phyloP scores from a whole-genome alignment of 2,888 invertebrate species.

The Drosophila stalkeri region DNA sequence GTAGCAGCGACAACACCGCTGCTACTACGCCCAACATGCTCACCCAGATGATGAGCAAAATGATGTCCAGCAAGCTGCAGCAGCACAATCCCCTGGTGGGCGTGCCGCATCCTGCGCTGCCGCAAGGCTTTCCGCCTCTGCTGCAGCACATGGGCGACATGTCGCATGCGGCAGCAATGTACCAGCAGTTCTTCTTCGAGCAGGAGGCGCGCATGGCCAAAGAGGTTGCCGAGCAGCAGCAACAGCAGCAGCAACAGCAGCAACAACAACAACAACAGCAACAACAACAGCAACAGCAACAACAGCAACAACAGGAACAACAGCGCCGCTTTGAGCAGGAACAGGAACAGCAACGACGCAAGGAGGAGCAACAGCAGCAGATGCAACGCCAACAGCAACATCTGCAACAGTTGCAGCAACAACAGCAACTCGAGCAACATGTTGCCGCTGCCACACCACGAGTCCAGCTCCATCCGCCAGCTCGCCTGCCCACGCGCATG shows the following conservation, averaged over 20 bases:
- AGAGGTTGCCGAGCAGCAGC: slow-evolving; percentile 87
- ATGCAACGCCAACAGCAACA: slow-evolving; percentile 85
- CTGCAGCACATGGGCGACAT: slow-evolving; percentile 87
- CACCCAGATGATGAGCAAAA: slow-evolving; percentile 89
- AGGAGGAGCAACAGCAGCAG: slow-evolving; percentile 84
- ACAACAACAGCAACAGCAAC: slow-evolving; percentile 86
- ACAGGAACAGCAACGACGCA: slow-evolving; percentile 86
- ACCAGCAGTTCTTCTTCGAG: slow-evolving; percentile 92
- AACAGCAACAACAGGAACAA: slow-evolving; percentile 86
- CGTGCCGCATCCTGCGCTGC: slow-evolving; percentile 86
- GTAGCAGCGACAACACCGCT: slow-evolving; percentile 44
- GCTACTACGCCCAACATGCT: slow-evolving; percentile 86
- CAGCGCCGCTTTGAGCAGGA: slow-evolving; percentile 87
- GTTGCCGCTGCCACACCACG: slow-evolving; percentile 72
- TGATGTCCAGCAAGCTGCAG: slow-evolving; percentile 88
- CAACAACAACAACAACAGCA: slow-evolving; percentile 86
- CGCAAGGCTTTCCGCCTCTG: slow-evolving; percentile 87
- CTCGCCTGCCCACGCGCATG: slow-evolving; percentile 79
- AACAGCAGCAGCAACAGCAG: slow-evolving; percentile 87
- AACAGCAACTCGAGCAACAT: slow-evolving; percentile 84
- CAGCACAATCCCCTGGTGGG: slow-evolving; percentile 85
- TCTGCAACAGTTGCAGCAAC: slow-evolving; percentile 85
- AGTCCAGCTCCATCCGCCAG: slow-evolving; percentile 82
- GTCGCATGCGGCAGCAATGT: slow-evolving; percentile 89
- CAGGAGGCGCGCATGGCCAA: slow-evolving; percentile 91